Evolutionary conservation across 2,888 invertebrate species (phyloP).

Genomic region (Megastigmus dorsalis): DNA sequence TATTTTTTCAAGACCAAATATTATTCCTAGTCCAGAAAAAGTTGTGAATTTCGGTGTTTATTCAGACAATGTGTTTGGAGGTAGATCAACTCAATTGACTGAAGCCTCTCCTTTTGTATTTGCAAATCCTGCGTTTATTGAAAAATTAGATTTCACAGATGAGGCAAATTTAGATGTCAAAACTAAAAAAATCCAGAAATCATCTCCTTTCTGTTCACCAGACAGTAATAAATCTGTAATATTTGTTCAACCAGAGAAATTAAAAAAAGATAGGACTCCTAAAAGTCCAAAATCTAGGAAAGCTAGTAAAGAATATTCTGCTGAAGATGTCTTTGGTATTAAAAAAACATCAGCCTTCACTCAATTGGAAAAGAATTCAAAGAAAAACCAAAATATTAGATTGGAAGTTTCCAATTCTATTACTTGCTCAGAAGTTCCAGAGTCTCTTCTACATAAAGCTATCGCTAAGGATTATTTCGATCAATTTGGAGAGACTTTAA

Average conservation of each 20-base stretch:
- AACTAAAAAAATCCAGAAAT: too few relatives aligned
- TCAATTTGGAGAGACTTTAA: conserved; percentile 82
- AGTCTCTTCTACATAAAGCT: conserved; percentile 78
- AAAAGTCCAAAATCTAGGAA: not conserved
- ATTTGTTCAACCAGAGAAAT: too few relatives aligned
- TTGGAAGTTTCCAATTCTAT: conserved; percentile 61
- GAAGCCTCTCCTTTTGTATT: conserved; percentile 58
- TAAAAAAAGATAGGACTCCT: not conserved
- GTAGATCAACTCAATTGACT: conserved; percentile 13
- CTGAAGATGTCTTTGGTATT: conserved; percentile 35
- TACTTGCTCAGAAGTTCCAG: conserved; percentile 80
- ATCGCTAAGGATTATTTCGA: conserved; percentile 81
- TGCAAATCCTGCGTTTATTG: conserved; percentile 57
- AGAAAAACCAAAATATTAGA: conserved; percentile 57
- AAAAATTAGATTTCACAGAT: conserved; percentile 16
- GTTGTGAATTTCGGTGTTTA: conserved; percentile 41
- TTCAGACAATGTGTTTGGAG: conserved; percentile 54
- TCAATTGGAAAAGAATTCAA: conserved; percentile 62
- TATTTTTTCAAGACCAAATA: conserved; percentile 61
- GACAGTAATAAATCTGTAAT: too few relatives aligned
- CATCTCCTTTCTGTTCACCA: too few relatives aligned
- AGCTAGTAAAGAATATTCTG: conserved; percentile 11
- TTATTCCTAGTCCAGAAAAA: conserved; percentile 56
- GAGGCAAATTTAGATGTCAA: too few relatives aligned
- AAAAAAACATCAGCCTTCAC: conserved; percentile 57